phyloP scores from a whole-genome alignment of 2,113 vertebrate species.

The Raja brachyura region DNA sequence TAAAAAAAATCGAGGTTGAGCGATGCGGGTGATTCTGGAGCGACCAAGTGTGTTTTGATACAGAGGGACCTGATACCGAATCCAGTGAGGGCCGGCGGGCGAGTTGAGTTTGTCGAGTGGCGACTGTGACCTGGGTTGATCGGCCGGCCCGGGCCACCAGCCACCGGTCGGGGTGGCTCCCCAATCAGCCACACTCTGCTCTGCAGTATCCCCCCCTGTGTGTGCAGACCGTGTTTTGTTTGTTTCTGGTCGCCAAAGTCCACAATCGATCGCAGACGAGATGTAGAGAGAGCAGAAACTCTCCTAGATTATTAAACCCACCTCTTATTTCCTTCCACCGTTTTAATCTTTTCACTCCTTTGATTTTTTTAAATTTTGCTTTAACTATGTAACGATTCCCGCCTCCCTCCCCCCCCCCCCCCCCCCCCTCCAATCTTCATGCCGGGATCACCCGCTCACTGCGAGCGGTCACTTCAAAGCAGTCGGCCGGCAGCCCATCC shows the following conservation, averaged over 20 bases:
- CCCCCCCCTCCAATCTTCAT: background rate
- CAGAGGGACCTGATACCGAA: too few species aligned
- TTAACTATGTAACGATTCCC: background rate
- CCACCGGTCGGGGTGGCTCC: too few species aligned
- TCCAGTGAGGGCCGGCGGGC: background rate
- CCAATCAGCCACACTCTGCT: too few species aligned
- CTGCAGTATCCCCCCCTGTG: too few species aligned
- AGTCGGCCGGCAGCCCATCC: background rate
- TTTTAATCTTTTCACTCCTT: background rate
- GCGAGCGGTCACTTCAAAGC: conserved; percentile 8
- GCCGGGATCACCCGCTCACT: background rate
- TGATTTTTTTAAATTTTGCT: background rate
- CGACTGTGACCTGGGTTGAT: too few species aligned
- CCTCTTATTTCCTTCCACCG: background rate
- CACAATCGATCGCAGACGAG: background rate
- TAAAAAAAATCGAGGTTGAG: too few species aligned
- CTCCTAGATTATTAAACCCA: background rate
- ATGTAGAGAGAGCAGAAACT: background rate
- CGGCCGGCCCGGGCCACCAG: too few species aligned
- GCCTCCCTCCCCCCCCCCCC: background rate
- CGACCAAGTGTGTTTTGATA: too few species aligned
- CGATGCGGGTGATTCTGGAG: too few species aligned
- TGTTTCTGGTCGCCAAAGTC: background rate
- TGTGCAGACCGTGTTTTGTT: background rate
- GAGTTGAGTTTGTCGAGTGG: background rate